Evolutionary conservation across 2,888 invertebrate genomes (phyloP), one percentile per base, ranked within the genome.

Genomic region (Ennomos fuscantarius): DNA sequence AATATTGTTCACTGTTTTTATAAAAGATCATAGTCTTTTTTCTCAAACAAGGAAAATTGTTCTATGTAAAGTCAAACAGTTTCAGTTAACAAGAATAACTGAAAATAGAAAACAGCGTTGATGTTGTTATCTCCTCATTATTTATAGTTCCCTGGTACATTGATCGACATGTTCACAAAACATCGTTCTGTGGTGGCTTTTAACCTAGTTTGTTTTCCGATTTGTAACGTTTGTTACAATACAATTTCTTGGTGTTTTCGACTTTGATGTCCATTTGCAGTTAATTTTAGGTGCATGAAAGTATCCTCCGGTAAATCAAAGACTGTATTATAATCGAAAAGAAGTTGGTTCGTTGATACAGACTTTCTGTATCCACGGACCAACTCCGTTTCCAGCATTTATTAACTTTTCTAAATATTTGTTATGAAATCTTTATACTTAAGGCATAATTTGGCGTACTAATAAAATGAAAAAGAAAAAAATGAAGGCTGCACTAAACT

Each of bases 91-190:
- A 31, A 43, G 55, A 55, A 51, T 11, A 39, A 6, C 57, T 43
- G 9, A 31, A 52, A 52, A 52, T 57, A 57, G 42, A 47, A 12
- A 8, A 11, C 46, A 39, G 41, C 39, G 50, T 51, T 55, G 44
- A 35, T 42, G 53, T 62, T 65, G 51, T 63, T 62, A 15, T 15
- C 15, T 3, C 15, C 15, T 24, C 24, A 24, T 24, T 24, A 60
- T 66, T 68, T 64, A 66, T 66, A 69, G 63, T 61, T 69, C 63
- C 49, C 41, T 43, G 58, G 52, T 50, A 67, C 71, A 77, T 79
- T 79, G 82, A 84, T 84, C 74, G 84, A 84, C 81, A 70, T 77
- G 78, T 80, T 84, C 84, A 87, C 82, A 87, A 84, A 87, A 86
- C 83, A 85, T 82, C 76, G 77, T 59, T 82, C 69, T 76, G 72